phyloP scores from a whole-genome alignment of 2,113 vertebrate species.

The Rhinichthys klamathensis region DNA sequence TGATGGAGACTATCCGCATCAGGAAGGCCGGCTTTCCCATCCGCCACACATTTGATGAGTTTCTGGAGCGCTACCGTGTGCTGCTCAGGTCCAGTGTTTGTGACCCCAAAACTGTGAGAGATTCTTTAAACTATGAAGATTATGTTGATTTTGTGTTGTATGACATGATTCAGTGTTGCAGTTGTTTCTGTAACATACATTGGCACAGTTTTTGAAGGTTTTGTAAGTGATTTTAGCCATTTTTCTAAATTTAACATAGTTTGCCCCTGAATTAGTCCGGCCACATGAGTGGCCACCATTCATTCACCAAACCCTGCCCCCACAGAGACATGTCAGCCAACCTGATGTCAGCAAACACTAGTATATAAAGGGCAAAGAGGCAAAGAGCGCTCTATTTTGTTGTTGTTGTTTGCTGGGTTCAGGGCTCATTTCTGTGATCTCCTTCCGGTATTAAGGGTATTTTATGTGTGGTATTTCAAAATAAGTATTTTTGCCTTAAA shows the following conservation, averaged over 20 bases:
- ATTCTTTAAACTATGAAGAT: not conserved
- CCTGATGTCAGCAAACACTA: not conserved
- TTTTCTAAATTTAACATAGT: not conserved
- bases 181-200: not conserved
- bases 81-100: slow-evolving; percentile 76
- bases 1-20: slow-evolving; percentile 96
- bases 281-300: not conserved
- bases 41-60: slow-evolving; percentile 89
- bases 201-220: not conserved
- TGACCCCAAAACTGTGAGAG: slow-evolving; percentile 72
- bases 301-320: not conserved
- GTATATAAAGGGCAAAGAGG: not conserved
- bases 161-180: not conserved
- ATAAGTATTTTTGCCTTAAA: not conserved
- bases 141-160: not conserved
- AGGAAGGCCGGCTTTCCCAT: slow-evolving; percentile 90
- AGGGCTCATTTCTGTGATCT: not conserved
- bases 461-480: not conserved
- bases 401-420: not conserved
- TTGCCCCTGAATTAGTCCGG: not conserved
- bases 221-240: not conserved
- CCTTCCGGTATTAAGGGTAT: not conserved
- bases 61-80: slow-evolving; percentile 82
- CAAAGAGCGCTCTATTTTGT: not conserved
- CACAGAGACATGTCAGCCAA: not conserved